Base-by-base conservation (phyloP, 2,797 vertebrate genomes). In the Coreius guichenoti region DNA sequence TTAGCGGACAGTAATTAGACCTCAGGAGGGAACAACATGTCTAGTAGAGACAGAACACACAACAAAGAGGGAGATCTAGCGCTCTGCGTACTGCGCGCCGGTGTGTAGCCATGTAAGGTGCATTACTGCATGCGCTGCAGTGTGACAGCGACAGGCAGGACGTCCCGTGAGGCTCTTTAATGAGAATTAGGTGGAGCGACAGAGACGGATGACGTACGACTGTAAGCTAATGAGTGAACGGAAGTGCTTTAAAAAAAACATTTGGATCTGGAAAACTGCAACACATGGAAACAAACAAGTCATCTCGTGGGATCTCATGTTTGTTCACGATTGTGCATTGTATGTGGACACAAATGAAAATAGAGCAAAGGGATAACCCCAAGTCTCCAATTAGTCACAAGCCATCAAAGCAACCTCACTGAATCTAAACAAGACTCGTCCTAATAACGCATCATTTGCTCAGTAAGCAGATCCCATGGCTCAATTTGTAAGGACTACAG, bases 1-100 rank as follows among this genome's bases (percentile, higher is more conserved):
- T 87, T 29, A 83, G 54, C 79, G 13, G n/a, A 58, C 54, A 63
- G 29, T 90, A 90, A 90, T 89, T 84, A 90, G 88, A 75, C 81
- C 89, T 73, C 89, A 83, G 36, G 89, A 90, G 89, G 47, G 31
- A 86, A 82, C 39, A 43, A 78, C 69, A 31, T 56, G 29, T 82
- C 73, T 76, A 36, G 74, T 33, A 73, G 65, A 75, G 84, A 80
- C 33, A 74, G 68, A 72, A 72, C n/a, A n/a, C 36, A 82, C 51
- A 86, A 78, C 70, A 63, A 26, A n/a, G 74, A 82, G 68, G 31
- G 29, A 49, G n/a, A 3, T 65, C 26, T 31, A 65, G 29, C 8
- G 63, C 63, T 31, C 63, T 31, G 67, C 16, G 33, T 23, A 36
- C 19, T 29, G 58, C 26, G 31, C 65, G 19, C 3, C 19, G 65